These are phyloP conservation scores for Ploceus nigricollis DNA, from an alignment of 2,113 vertebrate genomes.

Conservation along the genomic window DNA sequence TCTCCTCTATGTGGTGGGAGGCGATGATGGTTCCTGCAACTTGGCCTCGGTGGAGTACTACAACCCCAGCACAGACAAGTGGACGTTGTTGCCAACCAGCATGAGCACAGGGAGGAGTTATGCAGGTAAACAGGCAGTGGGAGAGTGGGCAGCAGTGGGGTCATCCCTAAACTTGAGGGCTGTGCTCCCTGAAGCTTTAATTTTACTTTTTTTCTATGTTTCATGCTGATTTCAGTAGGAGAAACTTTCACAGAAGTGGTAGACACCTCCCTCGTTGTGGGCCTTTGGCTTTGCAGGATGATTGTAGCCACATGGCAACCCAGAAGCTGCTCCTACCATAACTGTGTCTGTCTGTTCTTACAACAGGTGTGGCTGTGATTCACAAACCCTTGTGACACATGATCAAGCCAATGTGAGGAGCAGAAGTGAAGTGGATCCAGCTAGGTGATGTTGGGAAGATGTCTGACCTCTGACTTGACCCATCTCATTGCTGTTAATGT, in stretches of 20 bases:
- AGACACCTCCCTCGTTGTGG: neutral
- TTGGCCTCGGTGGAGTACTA: slow-evolving; percentile 94
- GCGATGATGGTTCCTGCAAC: slow-evolving; percentile 94
- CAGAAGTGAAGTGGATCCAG: slow-evolving; percentile 40
- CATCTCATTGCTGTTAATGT: slow-evolving; percentile 19
- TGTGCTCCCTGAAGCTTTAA: neutral
- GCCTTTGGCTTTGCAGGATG: neutral
- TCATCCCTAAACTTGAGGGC: neutral
- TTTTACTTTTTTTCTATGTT: neutral
- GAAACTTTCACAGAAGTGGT: neutral
- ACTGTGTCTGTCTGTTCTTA: neutral
- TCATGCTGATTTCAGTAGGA: neutral
- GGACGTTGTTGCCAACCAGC: slow-evolving; percentile 91
- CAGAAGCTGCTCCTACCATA: neutral
- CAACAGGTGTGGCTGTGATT: slow-evolving; percentile 90
- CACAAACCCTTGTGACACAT: slow-evolving; percentile 88
- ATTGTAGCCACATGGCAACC: neutral
- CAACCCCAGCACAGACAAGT: slow-evolving; percentile 89
- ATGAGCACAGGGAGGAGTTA: slow-evolving; percentile 98
- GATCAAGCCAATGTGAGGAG: slow-evolving; percentile 18
- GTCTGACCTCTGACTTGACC: neutral
- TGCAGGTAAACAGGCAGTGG: slow-evolving; percentile 73
- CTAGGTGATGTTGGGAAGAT: neutral
- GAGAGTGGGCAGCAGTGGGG: neutral
- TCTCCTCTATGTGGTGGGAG: slow-evolving; percentile 92